Percentiles rank a stretch among this genome's conserved stretches.
Evolutionary conservation across 2,797 vertebrate species (phyloP).

Genomic region (Onychomys arenicola): DNA sequence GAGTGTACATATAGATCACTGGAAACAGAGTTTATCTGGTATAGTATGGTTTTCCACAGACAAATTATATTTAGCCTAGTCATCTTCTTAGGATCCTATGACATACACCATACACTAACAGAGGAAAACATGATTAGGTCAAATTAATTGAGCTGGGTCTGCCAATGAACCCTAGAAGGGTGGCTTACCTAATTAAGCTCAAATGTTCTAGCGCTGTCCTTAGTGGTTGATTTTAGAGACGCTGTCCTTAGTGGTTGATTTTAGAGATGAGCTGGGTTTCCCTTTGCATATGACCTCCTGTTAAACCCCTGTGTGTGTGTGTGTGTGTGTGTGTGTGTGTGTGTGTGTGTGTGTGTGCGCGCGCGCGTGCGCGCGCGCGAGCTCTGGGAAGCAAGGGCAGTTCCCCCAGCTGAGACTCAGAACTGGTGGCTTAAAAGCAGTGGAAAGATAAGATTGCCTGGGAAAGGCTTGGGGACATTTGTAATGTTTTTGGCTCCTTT

Average conservation of each 20-base stretch:
- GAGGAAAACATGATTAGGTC: constrained; percentile 23
- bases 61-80: not conserved
- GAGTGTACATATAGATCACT: not conserved
- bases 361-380: too few relatives aligned
- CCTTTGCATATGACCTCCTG: not conserved
- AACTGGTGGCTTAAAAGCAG: constrained; percentile 29
- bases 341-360: too few relatives aligned
- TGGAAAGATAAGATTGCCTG: constrained; percentile 65
- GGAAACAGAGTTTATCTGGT: not conserved
- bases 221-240: not conserved
- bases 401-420: not conserved
- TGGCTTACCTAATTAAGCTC: constrained; percentile 47
- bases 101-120: not conserved
- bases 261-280: not conserved
- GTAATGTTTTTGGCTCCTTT: constrained; percentile 69
- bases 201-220: not conserved
- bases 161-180: not conserved
- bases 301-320: not conserved
- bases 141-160: not conserved
- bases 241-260: not conserved
- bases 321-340: too few relatives aligned
- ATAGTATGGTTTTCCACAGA: not conserved
- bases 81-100: constrained; percentile 5
- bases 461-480: constrained; percentile 50
- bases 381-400: not conserved